phyloP scores from a whole-genome alignment of 1,140 invertebrate species.

The Bombus terrestris region DNA sequence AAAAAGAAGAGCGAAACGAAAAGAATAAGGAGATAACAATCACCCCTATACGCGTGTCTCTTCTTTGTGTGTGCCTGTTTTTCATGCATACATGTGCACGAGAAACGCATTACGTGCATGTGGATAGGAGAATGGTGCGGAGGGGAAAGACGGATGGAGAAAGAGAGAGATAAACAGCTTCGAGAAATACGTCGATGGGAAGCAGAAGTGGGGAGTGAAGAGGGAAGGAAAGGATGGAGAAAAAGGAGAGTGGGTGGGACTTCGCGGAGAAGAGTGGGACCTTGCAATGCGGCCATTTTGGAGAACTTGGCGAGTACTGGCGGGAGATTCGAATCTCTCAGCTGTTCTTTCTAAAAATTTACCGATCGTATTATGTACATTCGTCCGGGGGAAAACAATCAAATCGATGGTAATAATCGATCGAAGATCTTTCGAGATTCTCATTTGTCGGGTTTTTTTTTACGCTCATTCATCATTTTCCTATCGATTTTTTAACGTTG shows the following conservation, averaged over 20 bases:
- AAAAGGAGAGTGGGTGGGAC: constrained; percentile 45
- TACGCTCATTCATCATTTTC: neutral
- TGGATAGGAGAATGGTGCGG: neutral
- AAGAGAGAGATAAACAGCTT: constrained; percentile 10
- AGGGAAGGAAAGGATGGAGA: constrained; percentile 1
- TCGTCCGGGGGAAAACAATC: neutral
- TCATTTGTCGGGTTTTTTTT: neutral
- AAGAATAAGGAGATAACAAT: neutral
- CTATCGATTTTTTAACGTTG: neutral
- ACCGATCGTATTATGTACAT: neutral
- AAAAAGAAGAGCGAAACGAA: neutral
- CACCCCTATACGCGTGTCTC: neutral
- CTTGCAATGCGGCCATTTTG: constrained; percentile 71
- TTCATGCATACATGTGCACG: constrained; percentile 18
- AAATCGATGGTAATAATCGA: neutral
- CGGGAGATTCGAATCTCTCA: constrained; percentile 68
- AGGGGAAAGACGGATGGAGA: neutral
- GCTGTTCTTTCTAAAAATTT: neutral
- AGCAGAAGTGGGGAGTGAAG: neutral
- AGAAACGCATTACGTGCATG: constrained; percentile 44
- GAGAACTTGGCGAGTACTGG: constrained; percentile 67
- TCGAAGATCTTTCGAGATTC: neutral
- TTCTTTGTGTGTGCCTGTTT: neutral
- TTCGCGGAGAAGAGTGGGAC: constrained; percentile 35
- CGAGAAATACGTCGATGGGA: neutral